phyloP scores from a whole-genome alignment of 2,797 vertebrate species.

The Chrysocyon brachyurus region DNA sequence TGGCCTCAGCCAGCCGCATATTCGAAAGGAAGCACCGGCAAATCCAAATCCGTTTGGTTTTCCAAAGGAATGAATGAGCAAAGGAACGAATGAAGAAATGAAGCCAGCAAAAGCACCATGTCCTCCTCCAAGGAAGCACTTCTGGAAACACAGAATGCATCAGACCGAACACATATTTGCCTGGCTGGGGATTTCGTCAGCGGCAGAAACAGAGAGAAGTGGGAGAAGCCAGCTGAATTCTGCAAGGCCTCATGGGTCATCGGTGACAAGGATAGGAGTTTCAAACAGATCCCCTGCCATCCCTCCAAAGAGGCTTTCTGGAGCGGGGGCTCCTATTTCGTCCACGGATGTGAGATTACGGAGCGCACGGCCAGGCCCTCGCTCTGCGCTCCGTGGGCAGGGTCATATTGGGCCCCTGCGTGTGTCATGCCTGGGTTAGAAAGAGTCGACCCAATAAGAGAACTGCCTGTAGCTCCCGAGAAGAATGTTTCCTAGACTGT shows the following conservation, averaged over 20 bases:
- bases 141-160: constrained; percentile 35
- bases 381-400: background rate
- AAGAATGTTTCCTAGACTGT: background rate
- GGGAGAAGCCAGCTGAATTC: background rate
- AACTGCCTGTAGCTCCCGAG: background rate
- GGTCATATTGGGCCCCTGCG: background rate
- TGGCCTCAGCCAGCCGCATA: constrained; percentile 54
- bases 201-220: constrained; percentile 10
- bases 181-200: background rate
- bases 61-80: constrained; percentile 24
- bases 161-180: constrained; percentile 20
- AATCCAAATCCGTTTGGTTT: constrained; percentile 46
- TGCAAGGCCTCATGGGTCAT: background rate
- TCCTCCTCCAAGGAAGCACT: constrained; percentile 18
- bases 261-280: background rate
- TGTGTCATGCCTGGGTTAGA: background rate
- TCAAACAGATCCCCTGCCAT: background rate
- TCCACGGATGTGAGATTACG: background rate
- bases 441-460: background rate
- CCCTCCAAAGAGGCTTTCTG: constrained; percentile 6
- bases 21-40: constrained; percentile 41
- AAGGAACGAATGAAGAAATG: constrained; percentile 34
- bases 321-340: background rate
- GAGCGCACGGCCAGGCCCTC: background rate
- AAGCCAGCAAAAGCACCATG: constrained; percentile 15